Evolutionary conservation across 2,797 vertebrate species (phyloP).

Genomic region (Melopsittacus undulatus): DNA sequence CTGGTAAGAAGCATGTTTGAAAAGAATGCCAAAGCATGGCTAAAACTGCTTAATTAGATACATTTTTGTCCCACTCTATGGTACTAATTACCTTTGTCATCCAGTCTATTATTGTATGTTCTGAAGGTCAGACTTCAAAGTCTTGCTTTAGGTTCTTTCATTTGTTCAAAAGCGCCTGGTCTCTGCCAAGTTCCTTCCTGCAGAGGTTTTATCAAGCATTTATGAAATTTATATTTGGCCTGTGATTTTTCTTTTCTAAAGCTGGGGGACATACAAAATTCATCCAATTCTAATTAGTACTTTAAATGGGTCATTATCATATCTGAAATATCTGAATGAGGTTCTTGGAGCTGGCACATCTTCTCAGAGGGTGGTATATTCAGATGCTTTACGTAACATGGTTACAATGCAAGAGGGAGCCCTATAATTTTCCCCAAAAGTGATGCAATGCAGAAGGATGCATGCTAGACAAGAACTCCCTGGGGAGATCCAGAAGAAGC

Average conservation of each 20-base stretch:
- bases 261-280: neutral
- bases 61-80: neutral
- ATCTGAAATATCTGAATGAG: slow-evolving; percentile 43
- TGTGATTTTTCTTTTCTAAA: slow-evolving; percentile 37
- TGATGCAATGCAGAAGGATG: neutral
- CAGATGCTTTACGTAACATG: neutral
- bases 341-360: neutral
- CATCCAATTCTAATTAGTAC: slow-evolving; percentile 51
- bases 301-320: slow-evolving; percentile 52
- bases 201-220: slow-evolving; percentile 27
- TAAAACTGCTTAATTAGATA: neutral
- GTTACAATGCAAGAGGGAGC: neutral
- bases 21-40: neutral
- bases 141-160: neutral
- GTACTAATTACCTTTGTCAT: slow-evolving; percentile 7
- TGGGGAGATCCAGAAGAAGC: neutral
- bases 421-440: neutral
- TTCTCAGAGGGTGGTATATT: neutral
- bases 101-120: neutral
- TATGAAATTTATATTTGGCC: slow-evolving; percentile 40
- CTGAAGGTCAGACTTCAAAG: slow-evolving; percentile 46
- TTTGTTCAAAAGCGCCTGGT: neutral
- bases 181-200: slow-evolving; percentile 11
- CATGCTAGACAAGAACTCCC: neutral
- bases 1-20: neutral